Conservation (phyloP, 2,888 invertebrate species). For the Drosophila mulleri region DNA sequence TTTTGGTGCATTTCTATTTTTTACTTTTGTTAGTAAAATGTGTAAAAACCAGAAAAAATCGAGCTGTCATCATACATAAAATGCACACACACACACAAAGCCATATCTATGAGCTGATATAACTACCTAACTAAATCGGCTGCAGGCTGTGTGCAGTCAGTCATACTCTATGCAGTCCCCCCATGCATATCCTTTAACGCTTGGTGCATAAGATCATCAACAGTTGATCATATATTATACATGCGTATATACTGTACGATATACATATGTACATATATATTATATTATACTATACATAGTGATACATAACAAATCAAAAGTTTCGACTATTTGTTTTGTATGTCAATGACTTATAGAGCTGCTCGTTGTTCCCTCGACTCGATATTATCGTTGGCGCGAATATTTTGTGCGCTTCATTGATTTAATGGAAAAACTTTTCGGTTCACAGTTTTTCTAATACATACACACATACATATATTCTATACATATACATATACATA, state of each 20-base stretch:
- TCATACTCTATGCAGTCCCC: constrained; percentile 1
- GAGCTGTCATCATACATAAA: constrained; percentile 68
- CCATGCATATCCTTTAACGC: constrained; percentile 31
- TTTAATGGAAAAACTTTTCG: constrained; percentile 80
- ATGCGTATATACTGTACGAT: too few species aligned
- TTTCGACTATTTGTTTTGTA: constrained; percentile 42
- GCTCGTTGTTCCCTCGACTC: constrained; percentile 38
- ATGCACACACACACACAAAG: constrained; percentile 5
- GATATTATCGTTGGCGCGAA: constrained; percentile 65
- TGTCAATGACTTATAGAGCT: constrained; percentile 26
- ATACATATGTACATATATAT: too few species aligned
- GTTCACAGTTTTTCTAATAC: constrained; percentile 38
- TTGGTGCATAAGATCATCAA: constrained; percentile 1
- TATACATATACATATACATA: not conserved
- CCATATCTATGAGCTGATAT: constrained; percentile 2
- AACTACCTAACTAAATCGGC: constrained; percentile 39
- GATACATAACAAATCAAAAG: constrained; percentile 43
- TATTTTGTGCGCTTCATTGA: constrained; percentile 78
- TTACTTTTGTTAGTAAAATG: constrained; percentile 44
- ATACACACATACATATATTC: not conserved
- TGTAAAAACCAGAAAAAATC: constrained; percentile 61
- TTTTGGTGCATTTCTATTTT: constrained; percentile 49
- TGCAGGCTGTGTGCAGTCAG: constrained; percentile 16
- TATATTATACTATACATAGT: not conserved
- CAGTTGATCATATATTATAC: constrained; percentile 8